Conservation (phyloP, 1,140 invertebrate genomes). For the Mactra quadrangularis region DNA sequence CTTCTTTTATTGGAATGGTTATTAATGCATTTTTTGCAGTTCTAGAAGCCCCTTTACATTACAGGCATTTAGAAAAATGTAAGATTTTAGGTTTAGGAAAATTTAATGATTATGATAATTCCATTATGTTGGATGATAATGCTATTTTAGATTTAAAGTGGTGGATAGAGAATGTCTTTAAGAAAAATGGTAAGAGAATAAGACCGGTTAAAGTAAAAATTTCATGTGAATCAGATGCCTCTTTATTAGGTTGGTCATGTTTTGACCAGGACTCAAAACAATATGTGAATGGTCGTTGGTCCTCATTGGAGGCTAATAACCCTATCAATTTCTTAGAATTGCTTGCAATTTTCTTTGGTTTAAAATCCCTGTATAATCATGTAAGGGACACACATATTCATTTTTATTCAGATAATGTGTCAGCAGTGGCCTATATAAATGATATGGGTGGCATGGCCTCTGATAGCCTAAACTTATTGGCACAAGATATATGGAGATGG, state of each 20-base stretch:
- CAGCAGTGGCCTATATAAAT: conserved; percentile 59
- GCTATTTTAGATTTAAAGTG: conserved; percentile 20
- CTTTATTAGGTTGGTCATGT: neutral
- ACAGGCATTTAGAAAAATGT: conserved; percentile 24
- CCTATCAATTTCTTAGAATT: conserved; percentile 56
- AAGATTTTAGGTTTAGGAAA: neutral
- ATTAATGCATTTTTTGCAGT: conserved; percentile 15
- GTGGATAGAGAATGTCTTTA: no score
- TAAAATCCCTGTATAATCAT: conserved; percentile 18
- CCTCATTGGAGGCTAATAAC: neutral
- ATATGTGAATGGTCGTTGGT: neutral
- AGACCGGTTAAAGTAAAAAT: neutral
- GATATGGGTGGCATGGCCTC: conserved; percentile 61
- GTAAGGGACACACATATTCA: conserved; percentile 6
- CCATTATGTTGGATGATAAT: neutral
- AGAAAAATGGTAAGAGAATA: neutral
- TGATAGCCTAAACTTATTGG: conserved; percentile 12
- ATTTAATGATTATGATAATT: neutral
- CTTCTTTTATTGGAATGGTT: conserved; percentile 28
- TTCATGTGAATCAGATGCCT: neutral
- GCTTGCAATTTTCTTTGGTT: conserved; percentile 35
- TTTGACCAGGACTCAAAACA: neutral
- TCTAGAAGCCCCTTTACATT: conserved; percentile 10
- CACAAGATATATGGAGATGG: conserved; percentile 54
- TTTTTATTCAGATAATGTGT: conserved; percentile 45